Base-by-base conservation (phyloP, 2,113 vertebrate genomes). In the Willisornis vidua region DNA sequence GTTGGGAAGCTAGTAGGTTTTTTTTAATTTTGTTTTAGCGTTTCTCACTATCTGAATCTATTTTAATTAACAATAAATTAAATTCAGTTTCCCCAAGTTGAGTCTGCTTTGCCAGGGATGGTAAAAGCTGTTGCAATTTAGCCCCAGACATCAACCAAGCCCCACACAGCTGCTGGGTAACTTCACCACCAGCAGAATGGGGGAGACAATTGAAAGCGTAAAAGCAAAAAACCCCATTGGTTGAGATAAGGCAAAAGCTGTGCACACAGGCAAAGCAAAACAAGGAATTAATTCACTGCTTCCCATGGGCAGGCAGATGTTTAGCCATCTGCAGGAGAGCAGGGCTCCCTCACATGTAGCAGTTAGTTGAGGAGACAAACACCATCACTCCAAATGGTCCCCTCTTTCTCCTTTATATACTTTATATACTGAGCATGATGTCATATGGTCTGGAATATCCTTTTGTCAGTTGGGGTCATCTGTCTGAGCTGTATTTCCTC, bases 341-440 rank as follows among this genome's bases (percentile, higher is more conserved):
- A 35, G 19, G 7, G 10, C 19, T 31, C 8, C 19, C 9, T 28
- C 8, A 46, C 3, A 18, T 3, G 3, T 2, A 33, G 17, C 4
- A 37, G 8, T 65, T 23, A 39, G 23, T 23, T 39, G 25, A 51
- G 12, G 55, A 65, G 49, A 39, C 49, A 55, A 22, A 10, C 3
- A 5, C 19, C 3, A 9, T 51, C 35, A 35, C 16, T 51, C 20
- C 52, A 58, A 35, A 85, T 6, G 16, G 3, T 10, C 13, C 48
- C 6, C 16, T 31, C 31, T 55, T 58, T 19, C 19, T 66, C 19
- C 19, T 76, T 41, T 41, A 41, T 41, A 41, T 41, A 13, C 28
- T 85, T 74, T 55, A 28, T 10, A 23, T 41, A 19, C n/a, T n/a
- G 24, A 24, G 6, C 8, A 35, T 35, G 43, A 29, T 43, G 52